Base-by-base conservation (phyloP, 2,113 vertebrate genomes). In the Campylomormyrus numenius region DNA sequence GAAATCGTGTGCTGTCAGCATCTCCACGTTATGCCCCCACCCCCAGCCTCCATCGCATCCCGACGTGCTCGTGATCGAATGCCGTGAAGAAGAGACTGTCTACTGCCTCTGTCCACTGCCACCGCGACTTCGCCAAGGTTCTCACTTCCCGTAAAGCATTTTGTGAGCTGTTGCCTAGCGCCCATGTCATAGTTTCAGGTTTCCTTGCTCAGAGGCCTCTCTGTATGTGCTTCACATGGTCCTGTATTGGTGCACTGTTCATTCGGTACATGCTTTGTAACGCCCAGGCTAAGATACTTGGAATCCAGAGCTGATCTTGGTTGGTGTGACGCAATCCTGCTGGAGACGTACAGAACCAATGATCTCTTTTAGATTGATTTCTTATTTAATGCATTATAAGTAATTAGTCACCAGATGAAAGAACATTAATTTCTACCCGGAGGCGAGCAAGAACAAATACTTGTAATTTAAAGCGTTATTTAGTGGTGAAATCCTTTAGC, bases 371-470 rank as follows among this genome's bases (percentile, higher is more conserved):
- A 88, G 91, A 90, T 89, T 91, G 91, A 93, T 94, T 93, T 94
- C 92, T 94, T 91, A 91, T 94, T 92, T 94, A 93, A 94, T 93
- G 92, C 91, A 94, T 92, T 94, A 93, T 83, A 62, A 93, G 92
- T 93, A 94, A 95, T 94, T 95, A 95, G 93, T 90, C 91, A 52
- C 88, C 89, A 94, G 91, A 94, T 95, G 92, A 94, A 94, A 94
- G 92, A 90, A 91, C 91, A 93, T 93, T 94, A 94, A 95, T 94
- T 93, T 92, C 90, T 94, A 80, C 91, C 94, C 93, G 84, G 90
- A 92, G 93, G 93, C 93, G 92, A 94, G 93, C 92, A 91, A 89
- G 91, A 90, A 90, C 86, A 93, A 90, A 92, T 91, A 94, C 90
- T 93, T 45, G 88, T 91, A 88, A 92, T 91, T 83, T 92, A 91